Evolutionary conservation across 2,888 invertebrate species (phyloP), one percentile per base, ranked within the genome.

Genomic region (Dicranocentrus wangi): DNA sequence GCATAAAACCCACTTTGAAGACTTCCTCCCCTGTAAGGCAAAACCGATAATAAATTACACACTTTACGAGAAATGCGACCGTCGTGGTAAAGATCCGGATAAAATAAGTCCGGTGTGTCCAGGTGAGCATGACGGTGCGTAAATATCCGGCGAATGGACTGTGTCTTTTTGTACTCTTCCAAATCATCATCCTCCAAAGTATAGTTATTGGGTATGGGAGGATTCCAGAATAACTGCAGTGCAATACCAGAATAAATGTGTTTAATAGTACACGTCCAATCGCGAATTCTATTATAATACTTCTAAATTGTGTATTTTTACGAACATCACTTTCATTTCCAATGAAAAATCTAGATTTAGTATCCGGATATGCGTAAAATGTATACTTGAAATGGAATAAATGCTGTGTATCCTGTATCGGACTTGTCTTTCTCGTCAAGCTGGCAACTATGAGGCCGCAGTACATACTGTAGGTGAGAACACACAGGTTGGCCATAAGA

Each of bases 81-180:
- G n/a, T n/a, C n/a, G n/a, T n/a, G 10, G 25, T 58, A 1, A 1
- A 72, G 17, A 15, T 13, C 51, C 1, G 65, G 55, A 53, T 39
- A 39, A n/a, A 73, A 73, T 3, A 27, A 19, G 23, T 65, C 73
- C n/a, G 28, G n/a, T n/a, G 73, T 73, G 63, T 63, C 63, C 17
- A 73, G 8, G 17, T 73, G 73, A 15, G 53, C 73, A 53, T 73
- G 73, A 2, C 55, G 19, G 25, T 21, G 19, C 0, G 53, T 53
- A 10, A 47, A 32, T 3, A 73, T 23, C 1, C 73, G 63, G 13
- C 15, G 23, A 53, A 73, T 73, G 8, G 73, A 73, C 19, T 17
- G 2, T 1, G 13, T 19, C 53, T 53, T 53, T 47, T 19, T 19
- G 47, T 61, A 23, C 13, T 47, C 43, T 15, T 47, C 42, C 32